phyloP scores from a whole-genome alignment of 2,888 invertebrate genomes.

The Auanema sp. region DNA sequence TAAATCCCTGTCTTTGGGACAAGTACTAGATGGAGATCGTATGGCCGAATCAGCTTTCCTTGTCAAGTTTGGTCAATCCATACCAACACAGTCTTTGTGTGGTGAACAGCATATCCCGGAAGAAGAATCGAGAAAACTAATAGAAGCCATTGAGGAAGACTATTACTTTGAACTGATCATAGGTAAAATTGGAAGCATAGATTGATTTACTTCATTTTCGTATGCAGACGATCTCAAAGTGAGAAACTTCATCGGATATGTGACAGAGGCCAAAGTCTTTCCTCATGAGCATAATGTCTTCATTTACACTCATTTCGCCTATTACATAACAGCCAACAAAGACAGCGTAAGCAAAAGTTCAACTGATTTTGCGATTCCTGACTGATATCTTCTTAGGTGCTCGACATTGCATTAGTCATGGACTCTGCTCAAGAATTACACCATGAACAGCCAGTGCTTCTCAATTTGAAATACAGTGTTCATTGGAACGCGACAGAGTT shows the following conservation, averaged over 20 bases:
- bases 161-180: constrained; percentile 70
- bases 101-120: constrained; percentile 60
- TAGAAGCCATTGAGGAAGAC: constrained; percentile 68
- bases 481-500: constrained; percentile 67
- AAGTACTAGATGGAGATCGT: constrained; percentile 69
- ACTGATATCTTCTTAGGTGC: constrained; percentile 65
- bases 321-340: constrained; percentile 68
- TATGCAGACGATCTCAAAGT: constrained; percentile 68
- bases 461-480: constrained; percentile 68
- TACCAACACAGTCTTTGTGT: constrained; percentile 66
- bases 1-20: constrained; percentile 68
- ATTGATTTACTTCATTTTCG: not conserved
- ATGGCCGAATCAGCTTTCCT: constrained; percentile 69
- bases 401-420: constrained; percentile 65
- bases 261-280: constrained; percentile 68
- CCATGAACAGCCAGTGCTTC: constrained; percentile 51
- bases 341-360: constrained; percentile 64
- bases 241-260: constrained; percentile 68
- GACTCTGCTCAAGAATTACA: constrained; percentile 59
- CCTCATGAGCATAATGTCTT: constrained; percentile 68
- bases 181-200: constrained; percentile 54
- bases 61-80: constrained; percentile 62
- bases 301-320: constrained; percentile 68
- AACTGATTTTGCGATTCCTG: no score
- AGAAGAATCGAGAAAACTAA: constrained; percentile 65